Base-by-base conservation (phyloP, 2,797 vertebrate genomes). In the Ctenopoma kingsleyae region DNA sequence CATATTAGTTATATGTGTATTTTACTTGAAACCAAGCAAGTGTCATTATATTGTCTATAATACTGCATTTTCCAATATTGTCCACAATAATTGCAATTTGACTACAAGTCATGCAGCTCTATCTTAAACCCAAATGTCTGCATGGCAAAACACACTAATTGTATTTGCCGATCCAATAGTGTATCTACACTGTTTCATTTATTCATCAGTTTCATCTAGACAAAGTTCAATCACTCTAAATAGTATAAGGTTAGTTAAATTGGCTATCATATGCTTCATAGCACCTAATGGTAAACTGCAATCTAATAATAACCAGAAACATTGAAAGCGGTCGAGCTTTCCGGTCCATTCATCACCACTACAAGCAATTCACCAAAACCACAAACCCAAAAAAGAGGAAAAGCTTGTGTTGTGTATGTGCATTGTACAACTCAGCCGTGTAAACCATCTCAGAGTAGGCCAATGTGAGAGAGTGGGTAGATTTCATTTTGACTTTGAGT, bases 381-480 rank as follows among this genome's bases (percentile, higher is more conserved):
- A 77, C 74, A 85, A 72, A 74, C 57, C 38, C 16, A 17, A 74
- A 61, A 84, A n/a, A 81, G 67, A 68, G 47, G 47, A 74, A 57
- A 53, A 15, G 69, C 10, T 61, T 57, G 25, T 69, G 68, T 59
- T 62, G 54, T 32, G 25, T 19, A 56, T 71, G n/a, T 35, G 19
- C 2, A 19, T 69, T 82, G 30, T 56, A 70, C 44, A 82, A 71
- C 17, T 27, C 0, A 0, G 40, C 44, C 54, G 17, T 62, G 56
- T 57, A 62, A 78, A 27, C n/a, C 5, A 36, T 41, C 10, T 60
- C 47, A 62, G 8, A 44, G 13, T 8, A 22, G 15, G 44, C 23
- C 22, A 40, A 27, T 5, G 22, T 17, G 16, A 62, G 38, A 61
- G 23, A 43, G 25, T 66, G 30, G 67, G 44, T 16, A 46, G 48